Conservation (phyloP, 2,113 vertebrate species). For the Mola mola region DNA sequence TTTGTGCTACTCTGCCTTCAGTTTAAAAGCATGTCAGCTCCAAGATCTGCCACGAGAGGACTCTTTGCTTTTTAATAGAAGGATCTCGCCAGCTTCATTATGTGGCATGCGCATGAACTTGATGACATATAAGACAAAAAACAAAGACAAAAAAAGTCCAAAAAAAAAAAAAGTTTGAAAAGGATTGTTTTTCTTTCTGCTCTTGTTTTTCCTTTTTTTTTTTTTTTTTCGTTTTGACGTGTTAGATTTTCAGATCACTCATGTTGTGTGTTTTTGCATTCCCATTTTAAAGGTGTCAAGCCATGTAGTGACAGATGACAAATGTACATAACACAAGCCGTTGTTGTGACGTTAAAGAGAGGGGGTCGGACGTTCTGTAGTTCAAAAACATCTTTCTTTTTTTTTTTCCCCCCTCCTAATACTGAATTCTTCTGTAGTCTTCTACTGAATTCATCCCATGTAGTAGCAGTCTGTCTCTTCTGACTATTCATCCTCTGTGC, state of each 20-base stretch:
- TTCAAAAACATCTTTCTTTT: slow-evolving; percentile 55
- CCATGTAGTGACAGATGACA: slow-evolving; percentile 79
- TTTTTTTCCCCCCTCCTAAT: slow-evolving; percentile 52
- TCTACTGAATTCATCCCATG: slow-evolving; percentile 60
- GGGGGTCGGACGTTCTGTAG: slow-evolving; percentile 60
- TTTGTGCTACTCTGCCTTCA: slow-evolving; percentile 83
- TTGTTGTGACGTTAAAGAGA: slow-evolving; percentile 61
- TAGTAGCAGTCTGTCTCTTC: slow-evolving; percentile 58
- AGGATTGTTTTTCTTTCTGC: slow-evolving; percentile 72
- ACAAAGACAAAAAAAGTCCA: slow-evolving; percentile 45
- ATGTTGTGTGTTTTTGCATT: slow-evolving; percentile 79
- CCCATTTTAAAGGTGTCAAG: slow-evolving; percentile 75
- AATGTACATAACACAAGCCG: slow-evolving; percentile 81
- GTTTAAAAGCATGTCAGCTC: slow-evolving; percentile 79
- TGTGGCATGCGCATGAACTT: slow-evolving; percentile 83
- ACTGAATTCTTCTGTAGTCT: slow-evolving; percentile 63
- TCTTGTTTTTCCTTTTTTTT: slow-evolving; percentile 63
- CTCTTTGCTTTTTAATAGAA: slow-evolving; percentile 67
- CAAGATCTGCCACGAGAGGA: slow-evolving; percentile 64
- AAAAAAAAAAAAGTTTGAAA: slow-evolving; percentile 49
- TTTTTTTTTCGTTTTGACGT: no score
- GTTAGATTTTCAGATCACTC: slow-evolving; percentile 68
- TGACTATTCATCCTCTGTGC: slow-evolving; percentile 47
- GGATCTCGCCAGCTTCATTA: slow-evolving; percentile 82
- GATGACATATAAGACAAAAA: slow-evolving; percentile 73